These are phyloP conservation scores for Anguilla obscura DNA, from an alignment of 2,797 vertebrate species.

Conservation along the genomic window DNA sequence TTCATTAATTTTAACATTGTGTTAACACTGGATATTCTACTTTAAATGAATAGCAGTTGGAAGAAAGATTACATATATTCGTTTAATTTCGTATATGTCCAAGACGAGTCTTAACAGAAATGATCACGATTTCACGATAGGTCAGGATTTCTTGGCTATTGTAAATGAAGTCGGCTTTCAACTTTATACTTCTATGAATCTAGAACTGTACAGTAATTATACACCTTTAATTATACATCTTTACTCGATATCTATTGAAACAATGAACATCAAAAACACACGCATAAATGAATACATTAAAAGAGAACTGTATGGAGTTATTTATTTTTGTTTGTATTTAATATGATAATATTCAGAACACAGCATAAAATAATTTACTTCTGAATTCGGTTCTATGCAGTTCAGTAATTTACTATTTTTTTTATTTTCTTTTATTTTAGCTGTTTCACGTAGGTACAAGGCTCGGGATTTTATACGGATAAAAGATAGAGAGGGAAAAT, in stretches of 20 bases:
- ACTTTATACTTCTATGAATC: neutral
- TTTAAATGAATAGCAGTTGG: neutral
- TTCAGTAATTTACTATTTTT: neutral
- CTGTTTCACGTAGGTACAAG: neutral
- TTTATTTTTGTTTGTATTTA: neutral
- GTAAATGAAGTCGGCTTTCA: neutral
- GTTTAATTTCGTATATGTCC: neutral
- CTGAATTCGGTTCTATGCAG: neutral
- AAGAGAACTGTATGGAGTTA: neutral
- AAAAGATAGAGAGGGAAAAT: neutral
- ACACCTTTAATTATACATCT: neutral
- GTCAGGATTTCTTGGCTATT: neutral
- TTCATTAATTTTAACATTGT: neutral
- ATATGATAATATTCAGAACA: neutral
- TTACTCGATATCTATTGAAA: neutral
- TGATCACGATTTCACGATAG: neutral
- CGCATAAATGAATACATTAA: neutral
- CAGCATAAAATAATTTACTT: neutral
- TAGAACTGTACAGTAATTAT: neutral
- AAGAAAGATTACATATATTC: neutral
- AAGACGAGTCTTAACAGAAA: neutral
- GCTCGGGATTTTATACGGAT: neutral
- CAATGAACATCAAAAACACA: neutral
- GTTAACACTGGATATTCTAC: neutral
- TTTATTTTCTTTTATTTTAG: neutral